Evolutionary conservation across 2,113 vertebrate genomes (phyloP), one percentile per base, ranked within the genome.

Genomic region (Scortum barcoo): DNA sequence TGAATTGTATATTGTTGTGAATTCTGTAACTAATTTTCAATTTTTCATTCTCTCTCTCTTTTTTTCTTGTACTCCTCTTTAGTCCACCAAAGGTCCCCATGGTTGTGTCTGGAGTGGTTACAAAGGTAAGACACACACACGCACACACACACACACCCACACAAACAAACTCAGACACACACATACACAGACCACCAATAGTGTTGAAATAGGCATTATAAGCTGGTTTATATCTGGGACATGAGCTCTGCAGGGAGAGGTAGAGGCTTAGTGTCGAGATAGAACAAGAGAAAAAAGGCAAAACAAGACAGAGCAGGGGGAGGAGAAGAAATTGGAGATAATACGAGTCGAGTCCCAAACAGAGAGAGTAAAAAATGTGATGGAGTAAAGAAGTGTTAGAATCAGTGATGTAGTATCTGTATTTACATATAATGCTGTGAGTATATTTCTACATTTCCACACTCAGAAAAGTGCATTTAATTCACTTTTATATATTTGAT

Each of bases 61-160:
- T 73, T 30, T 61, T 76, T 84, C n/a, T 73, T 13, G 46, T 10
- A 56, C 81, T 92, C 91, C 89, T 60, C 76, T 89, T 19, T 91
- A 99, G 98, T 83, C 97, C 95, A 13, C 96, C 97, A 42, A 99
- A 98, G 85, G 95, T 93, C 48, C 95, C 96, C 0, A 95, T 99
- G 81, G 95, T 97, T 88, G 97, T 99, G 92, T 99, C 98, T 22
- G 98, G 98, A 84, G 98, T 97, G 71, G 92, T 99, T 80, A 97
- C 97, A 86, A 97, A 98, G 98, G 98, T 99, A 97, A 96, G 94
- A 76, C 38, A 71, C 61, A 61, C 70, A 68, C 54, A 76, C n/a
- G n/a, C 65, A 68, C 51, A 46, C 50, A 74, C 44, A 75, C 42
- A 70, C 65, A 65, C 72, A 61, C 40, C 73, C 48, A 38, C 54